Evolutionary conservation across 2,113 vertebrate species (phyloP), one percentile per base, ranked within the genome.

Genomic region (Lophochroa leadbeateri): DNA sequence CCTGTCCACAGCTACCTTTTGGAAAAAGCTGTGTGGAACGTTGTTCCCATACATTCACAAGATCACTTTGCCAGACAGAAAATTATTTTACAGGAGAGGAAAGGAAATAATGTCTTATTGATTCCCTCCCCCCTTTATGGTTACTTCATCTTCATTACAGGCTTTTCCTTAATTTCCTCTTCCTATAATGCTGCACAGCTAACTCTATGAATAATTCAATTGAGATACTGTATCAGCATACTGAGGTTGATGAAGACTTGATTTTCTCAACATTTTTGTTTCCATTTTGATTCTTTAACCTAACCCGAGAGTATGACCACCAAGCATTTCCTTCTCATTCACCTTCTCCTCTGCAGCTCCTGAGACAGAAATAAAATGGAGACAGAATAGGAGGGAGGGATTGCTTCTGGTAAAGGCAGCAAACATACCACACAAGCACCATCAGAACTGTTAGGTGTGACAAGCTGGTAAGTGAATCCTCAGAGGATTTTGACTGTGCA

Each of bases 91-190:
- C 23, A 49, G 29, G 5, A 5, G 13, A 43, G 14, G 9, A 92
- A 76, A 80, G 33, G 20, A 69, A 92, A 94, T 33, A 76, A 77
- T 4, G 28, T n/a, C n/a, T 29, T 37, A 37, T 1, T 50, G 74
- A 61, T 70, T 43, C 6, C 1, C 5, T 6, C 10, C 4, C 10
- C 5, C 7, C 13, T n/a, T n/a, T 57, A 47, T 0, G 0, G 13
- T 67, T 88, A 29, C 69, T 71, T 37, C 24, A 50, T 63, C 43
- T 70, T 82, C 47, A 60, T 71, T 61, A 85, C 20, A 87, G 44
- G 28, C 16, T 92, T 92, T 78, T 86, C 74, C 65, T 68, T 72
- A 63, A 77, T 83, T 49, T 88, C 41, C 9, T 90, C 43, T 71
- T 90, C 33, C 55, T 86, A 50, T 44, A 23, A n/a, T 19, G 21